A percentile compares a stretch with the other conserved stretches of the same genome.
Evolutionary conservation across 2,888 invertebrate genomes (phyloP).

Genomic region (Erebia aethiops): DNA sequence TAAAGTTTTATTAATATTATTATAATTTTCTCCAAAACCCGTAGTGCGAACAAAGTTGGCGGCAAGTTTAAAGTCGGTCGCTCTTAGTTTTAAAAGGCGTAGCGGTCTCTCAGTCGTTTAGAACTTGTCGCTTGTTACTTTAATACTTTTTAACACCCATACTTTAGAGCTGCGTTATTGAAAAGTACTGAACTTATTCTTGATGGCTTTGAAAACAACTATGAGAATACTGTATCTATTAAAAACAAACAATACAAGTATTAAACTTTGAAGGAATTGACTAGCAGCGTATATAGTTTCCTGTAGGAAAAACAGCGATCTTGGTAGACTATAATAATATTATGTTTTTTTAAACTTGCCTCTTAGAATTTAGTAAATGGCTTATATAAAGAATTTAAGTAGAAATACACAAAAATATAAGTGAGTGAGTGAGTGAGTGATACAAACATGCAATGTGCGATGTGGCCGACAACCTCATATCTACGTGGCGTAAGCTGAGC

Average conservation of each 20-base stretch:
- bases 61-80: slow-evolving; percentile 21
- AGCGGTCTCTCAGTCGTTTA: slow-evolving; percentile 34
- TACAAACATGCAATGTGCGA: too few species aligned
- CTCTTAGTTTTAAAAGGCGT: slow-evolving; percentile 34
- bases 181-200: slow-evolving; percentile 18
- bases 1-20: background rate
- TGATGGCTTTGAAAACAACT: slow-evolving; percentile 8
- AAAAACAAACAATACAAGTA: background rate
- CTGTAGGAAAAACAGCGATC: background rate
- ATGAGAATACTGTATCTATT: background rate
- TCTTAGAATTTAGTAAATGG: too few species aligned
- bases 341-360: background rate
- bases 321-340: background rate
- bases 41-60: slow-evolving; percentile 24
- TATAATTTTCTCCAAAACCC: background rate
- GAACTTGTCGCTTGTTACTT: slow-evolving; percentile 31
- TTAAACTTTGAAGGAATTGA: background rate
- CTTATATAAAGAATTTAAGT: too few species aligned
- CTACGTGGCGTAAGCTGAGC: too few species aligned
- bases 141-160: slow-evolving; percentile 28
- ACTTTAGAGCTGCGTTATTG: slow-evolving; percentile 25
- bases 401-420: too few species aligned
- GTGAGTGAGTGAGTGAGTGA: too few species aligned
- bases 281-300: background rate
- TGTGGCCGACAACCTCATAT: too few species aligned